These are phyloP conservation scores for Sebastes matsubarae DNA, from an alignment of 2,797 vertebrate species.

Conservation along the genomic window DNA sequence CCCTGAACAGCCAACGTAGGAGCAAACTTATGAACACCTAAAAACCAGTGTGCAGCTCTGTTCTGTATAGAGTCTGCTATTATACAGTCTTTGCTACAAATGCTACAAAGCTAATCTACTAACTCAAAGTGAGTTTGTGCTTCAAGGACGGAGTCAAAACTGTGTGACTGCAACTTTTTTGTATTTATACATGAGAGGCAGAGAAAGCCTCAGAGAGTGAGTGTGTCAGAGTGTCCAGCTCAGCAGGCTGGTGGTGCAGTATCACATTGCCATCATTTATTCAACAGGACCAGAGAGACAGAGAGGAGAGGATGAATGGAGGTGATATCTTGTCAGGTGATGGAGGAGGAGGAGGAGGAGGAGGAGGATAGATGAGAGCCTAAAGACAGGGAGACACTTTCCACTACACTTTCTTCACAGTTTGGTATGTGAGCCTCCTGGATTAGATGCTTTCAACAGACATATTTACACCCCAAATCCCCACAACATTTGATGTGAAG, in stretches of 20 bases:
- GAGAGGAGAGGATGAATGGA: background rate
- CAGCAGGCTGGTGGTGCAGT: constrained; percentile 13
- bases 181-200: background rate
- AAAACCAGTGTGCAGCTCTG: too few relatives aligned
- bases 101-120: background rate
- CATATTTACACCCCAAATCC: accelerated
- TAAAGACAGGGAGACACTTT: background rate
- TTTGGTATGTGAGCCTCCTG: background rate
- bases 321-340: background rate
- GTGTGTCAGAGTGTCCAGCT: constrained; percentile 14
- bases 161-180: background rate
- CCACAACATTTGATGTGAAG: too few relatives aligned
- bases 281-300: constrained; percentile 36
- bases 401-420: background rate
- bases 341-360: background rate
- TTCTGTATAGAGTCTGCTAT: too few relatives aligned
- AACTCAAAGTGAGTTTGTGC: background rate
- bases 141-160: background rate
- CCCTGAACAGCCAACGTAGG: too few relatives aligned
- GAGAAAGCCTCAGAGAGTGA: background rate
- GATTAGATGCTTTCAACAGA: accelerated
- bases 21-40: too few relatives aligned
- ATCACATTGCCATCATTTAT: constrained; percentile 68
- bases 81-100: background rate
- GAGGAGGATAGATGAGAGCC: background rate